Base-by-base conservation (phyloP, 2,888 invertebrate species). In the Lymantria dispar region DNA sequence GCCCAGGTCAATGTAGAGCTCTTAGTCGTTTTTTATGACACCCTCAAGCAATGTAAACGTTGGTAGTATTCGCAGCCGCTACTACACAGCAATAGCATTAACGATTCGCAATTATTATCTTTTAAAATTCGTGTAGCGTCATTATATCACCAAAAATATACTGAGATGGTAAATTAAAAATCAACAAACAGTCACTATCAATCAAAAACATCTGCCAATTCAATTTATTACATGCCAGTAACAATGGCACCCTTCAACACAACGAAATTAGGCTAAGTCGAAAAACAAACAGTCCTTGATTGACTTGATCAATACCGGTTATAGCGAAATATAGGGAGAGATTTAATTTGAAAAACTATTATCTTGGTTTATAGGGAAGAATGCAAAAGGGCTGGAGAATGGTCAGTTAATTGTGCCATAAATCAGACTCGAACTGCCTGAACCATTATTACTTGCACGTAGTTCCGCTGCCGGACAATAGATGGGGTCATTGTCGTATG, bases 321-420 rank as follows among this genome's bases (percentile, higher is more conserved):
- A 43, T 50, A 39, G 36, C 54, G 58, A 50, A 68, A 73, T 68
- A 63, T 62, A 71, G 80, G 67, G 83, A 81, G 77, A 75, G 74
- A 74, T 78, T 79, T 82, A 81, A 85, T 84, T 84, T 70, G 77
- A 74, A 80, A 86, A 83, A 74, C 78, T 80, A 85, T 85, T 80
- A 68, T 63, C 58, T 63, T 57, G 63, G n/a, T 65, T 59, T 58
- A 60, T 50, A 60, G 47, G 61, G 56, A 59, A 53, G 63, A 58
- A 55, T 47, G 54, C 55, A 52, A 62, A 60, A 77, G 77, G 72
- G 59, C 54, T 59, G 55, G 54, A 74, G 86, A 88, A 89, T 88
- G 88, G 88, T 88, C 89, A 87, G 80, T 84, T 88, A 89, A 89
- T 89, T 89, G 87, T 77, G 65, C 68, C 68, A 87, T 88, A 90